Evolutionary conservation across 2,113 vertebrate species (phyloP).

Genomic region (Opisthocomus hoazin): DNA sequence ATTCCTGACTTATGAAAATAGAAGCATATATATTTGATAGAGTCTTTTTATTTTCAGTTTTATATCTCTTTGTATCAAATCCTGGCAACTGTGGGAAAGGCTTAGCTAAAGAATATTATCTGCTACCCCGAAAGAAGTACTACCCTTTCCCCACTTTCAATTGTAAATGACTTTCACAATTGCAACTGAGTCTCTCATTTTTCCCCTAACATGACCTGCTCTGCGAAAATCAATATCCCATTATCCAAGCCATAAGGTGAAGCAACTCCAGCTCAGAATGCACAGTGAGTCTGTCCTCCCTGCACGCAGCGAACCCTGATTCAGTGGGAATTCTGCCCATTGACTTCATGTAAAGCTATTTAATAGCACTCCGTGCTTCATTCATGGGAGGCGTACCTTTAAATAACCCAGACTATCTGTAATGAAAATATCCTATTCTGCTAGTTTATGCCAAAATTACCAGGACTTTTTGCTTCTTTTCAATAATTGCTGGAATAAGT

Average conservation of each 20-base stretch:
- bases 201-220: neutral
- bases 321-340: neutral
- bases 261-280: neutral
- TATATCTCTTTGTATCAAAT: neutral
- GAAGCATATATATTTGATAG: neutral
- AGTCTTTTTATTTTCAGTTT: neutral
- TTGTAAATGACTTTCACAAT: slow-evolving; percentile 25
- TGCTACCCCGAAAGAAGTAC: neutral
- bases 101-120: neutral
- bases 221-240: slow-evolving; percentile 45
- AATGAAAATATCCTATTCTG: neutral
- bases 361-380: neutral
- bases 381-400: neutral
- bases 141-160: neutral
- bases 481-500: neutral
- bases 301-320: neutral
- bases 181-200: slow-evolving; percentile 2
- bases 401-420: neutral
- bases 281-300: neutral
- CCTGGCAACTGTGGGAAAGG: neutral
- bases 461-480: neutral
- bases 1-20: neutral
- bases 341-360: neutral
- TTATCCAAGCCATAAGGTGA: slow-evolving; percentile 27
- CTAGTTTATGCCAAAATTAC: neutral